Evolutionary conservation across 2,113 vertebrate species (phyloP), one percentile per base, ranked within the genome.

Genomic region (Cyanocitta stelleri): DNA sequence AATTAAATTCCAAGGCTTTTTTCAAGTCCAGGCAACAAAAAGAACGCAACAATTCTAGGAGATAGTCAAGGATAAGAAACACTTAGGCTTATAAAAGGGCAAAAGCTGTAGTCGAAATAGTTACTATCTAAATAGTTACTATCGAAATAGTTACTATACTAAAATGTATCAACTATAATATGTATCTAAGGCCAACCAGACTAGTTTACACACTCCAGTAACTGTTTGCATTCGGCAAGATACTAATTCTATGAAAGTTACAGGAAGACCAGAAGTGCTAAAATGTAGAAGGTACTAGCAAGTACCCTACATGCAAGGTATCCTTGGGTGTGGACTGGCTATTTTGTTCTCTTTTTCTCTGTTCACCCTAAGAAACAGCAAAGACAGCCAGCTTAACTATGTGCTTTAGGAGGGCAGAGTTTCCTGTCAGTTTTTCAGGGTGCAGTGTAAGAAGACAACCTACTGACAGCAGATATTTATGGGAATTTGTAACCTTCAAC

Each of bases 371-470:
- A 86, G 52, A 78, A 95, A 90, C 55, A n/a, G 20, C 71, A 69
- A 72, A 91, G 67, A 72, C 44, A 83, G 37, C 8, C 63, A 64
- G 72, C 71, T 81, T 41, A 90, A 69, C 69, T 76, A 27, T 0
- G 9, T 66, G 35, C 62, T 43, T 89, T 92, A 73, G 61, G 76
- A 92, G 77, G 63, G 46, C 62, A 76, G 81, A 85, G 23, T 83
- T 96, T 94, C 71, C 93, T 94, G 74, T 81, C 87, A 46, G 59
- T 73, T 96, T 81, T 69, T 91, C 64, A 54, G 77, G 33, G 72
- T 74, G 46, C 14, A 21, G 39, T 52, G 30, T 76, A 81, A 75
- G 81, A 94, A 79, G 83, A 73, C 73, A 88, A 48, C 32, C 20
- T 82, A 58, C 37, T 81, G 86, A 91, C 44, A 91, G 26, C 13